A percentile compares a stretch with the other conserved stretches of the same genome.
Evolutionary conservation across 2,888 invertebrate species (phyloP).

Genomic region (Heliconius cydno): DNA sequence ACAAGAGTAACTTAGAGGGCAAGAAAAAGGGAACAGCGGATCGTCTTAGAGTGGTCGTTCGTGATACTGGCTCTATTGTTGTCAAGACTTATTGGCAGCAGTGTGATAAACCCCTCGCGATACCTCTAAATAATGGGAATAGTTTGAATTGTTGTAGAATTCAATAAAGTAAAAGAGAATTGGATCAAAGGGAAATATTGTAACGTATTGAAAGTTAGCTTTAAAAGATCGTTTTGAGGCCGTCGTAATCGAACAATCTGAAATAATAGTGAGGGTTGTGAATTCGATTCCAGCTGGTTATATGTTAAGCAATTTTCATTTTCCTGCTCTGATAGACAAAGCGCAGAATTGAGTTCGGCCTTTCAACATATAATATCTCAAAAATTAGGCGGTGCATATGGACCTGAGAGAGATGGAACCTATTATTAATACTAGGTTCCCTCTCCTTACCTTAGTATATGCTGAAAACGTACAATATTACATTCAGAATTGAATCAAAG

Average conservation of each 20-base stretch:
- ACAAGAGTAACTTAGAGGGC: conserved; percentile 42
- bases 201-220: background rate
- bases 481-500: conserved; percentile 34
- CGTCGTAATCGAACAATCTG: background rate
- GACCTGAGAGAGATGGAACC: no score
- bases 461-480: fast-evolving
- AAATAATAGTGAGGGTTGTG: background rate
- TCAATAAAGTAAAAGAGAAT: conserved; percentile 41
- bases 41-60: conserved; percentile 49
- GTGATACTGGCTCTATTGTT: conserved; percentile 54
- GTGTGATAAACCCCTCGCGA: conserved; percentile 54
- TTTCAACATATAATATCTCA: no score
- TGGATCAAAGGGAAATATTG: conserved; percentile 33
- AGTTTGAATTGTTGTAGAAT: conserved; percentile 48
- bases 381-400: no score
- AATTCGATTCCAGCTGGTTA: background rate
- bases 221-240: background rate
- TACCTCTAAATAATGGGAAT: conserved; percentile 50
- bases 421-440: no score
- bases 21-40: conserved; percentile 38
- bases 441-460: no score
- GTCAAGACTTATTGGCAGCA: conserved; percentile 61
- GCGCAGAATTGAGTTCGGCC: no score
- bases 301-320: no score
- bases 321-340: no score